Base-by-base conservation (phyloP, 2,888 invertebrate species). In the Aproaerema taeniolella region DNA sequence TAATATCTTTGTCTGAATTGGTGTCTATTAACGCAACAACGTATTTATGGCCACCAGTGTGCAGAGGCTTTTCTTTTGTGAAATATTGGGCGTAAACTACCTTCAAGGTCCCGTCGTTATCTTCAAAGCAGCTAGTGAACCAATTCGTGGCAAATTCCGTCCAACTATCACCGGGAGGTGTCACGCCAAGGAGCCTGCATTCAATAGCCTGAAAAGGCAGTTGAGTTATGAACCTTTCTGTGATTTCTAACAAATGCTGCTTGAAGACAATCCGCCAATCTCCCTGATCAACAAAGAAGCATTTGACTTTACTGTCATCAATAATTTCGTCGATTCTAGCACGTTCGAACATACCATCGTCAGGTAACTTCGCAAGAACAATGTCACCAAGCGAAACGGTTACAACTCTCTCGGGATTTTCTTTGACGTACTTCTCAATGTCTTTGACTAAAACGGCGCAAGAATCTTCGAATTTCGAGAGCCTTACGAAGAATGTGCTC, bases 191-290 rank as follows among this genome's bases (percentile, higher is more conserved):
- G 32, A 91, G 61, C 31, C 82, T 63, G 62, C 91, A 92, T 64
- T 90, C 90, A 25, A 92, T 90, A 1, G 90, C 89, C 83, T 90
- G 88, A 49, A 91, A 91, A 1, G 91, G 91, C 43, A 91, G 58
- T 53, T 78, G 77, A 2, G 61, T 67, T 15, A 89, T 74, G 15
- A 89, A 72, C 33, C 77, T 67, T 13, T 87, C 78, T 1, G 88
- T 78, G 14, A 91, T 81, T 31, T 79, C 70, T 16, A 72, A 63
- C 12, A 91, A 49, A 47, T 88, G 68, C 2, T 70, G 57, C 2
- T 60, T 49, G 0, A 67, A 45, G 0, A 91, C 74, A 0, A 65
- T 58, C 30, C 71, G 71, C 57, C 74, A 83, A 56, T 91, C 91
- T 0, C 91, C 92, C 53, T 89, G 88, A 60, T 92, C 92, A 0